Percentiles rank a stretch among this genome's conserved stretches.
These are phyloP conservation scores for Rhabdophis nuchalis DNA, from an alignment of 2,797 vertebrate genomes.

Conservation along the genomic window DNA sequence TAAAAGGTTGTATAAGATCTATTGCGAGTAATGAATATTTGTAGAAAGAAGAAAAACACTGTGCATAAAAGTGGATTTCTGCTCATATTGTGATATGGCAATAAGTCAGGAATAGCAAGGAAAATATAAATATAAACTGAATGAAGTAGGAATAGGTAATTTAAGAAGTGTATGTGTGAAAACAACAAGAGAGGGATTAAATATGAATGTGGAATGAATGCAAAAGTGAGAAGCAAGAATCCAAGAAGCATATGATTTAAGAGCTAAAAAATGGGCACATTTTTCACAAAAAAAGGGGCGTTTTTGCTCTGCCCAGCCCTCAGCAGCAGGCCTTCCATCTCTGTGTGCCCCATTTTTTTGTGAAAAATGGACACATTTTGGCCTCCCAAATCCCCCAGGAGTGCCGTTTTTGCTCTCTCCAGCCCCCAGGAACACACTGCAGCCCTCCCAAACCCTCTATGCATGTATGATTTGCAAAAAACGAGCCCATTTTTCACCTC, in stretches of 20 bases:
- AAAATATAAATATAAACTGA: not conserved
- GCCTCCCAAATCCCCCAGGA: no score
- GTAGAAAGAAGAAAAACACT: not conserved
- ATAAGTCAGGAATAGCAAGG: not conserved
- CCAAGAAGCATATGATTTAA: not conserved
- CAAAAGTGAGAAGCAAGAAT: not conserved
- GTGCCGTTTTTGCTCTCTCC: no score
- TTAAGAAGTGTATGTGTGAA: not conserved
- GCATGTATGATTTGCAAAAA: no score
- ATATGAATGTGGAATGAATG: not conserved
- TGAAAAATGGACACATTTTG: no score
- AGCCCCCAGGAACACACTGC: no score
- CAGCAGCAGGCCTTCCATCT: no score
- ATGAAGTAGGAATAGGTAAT: not conserved
- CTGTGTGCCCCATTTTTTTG: no score
- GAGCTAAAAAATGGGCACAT: no score
- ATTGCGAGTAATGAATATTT: not conserved
- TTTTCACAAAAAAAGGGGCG: no score
- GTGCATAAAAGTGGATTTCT: not conserved
- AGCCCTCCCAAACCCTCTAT: no score
- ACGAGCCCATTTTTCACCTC: no score
- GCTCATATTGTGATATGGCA: not conserved
- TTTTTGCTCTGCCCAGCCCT: no score
- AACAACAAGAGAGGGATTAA: not conserved
- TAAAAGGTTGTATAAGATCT: not conserved